Evolutionary conservation across 2,113 vertebrate genomes (phyloP).

Genomic region (Percopsis transmontana): DNA sequence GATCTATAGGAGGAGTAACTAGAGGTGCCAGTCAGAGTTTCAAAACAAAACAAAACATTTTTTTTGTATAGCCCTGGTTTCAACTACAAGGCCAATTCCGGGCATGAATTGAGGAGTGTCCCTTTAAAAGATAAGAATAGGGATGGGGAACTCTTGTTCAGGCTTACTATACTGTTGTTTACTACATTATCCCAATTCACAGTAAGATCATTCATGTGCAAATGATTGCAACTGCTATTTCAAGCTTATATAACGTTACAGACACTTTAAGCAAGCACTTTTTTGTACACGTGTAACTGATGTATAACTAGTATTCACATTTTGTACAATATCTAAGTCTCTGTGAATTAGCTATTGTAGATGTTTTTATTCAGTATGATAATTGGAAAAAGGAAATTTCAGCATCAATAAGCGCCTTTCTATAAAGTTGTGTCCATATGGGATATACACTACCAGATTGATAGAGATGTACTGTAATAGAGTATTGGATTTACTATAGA

Average conservation of each 20-base stretch:
- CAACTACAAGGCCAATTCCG: too few species aligned
- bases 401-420: conserved; percentile 29
- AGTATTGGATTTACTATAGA: conserved; percentile 52
- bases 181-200: conserved; percentile 30
- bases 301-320: conserved; percentile 45
- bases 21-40: too few species aligned
- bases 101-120: too few species aligned
- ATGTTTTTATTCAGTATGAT: conserved; percentile 47
- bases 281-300: conserved; percentile 52
- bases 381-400: conserved; percentile 42
- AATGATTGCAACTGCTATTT: conserved; percentile 36
- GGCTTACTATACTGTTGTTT: conserved; percentile 52
- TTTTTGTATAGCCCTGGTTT: too few species aligned
- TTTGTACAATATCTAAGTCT: conserved; percentile 44
- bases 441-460: conserved; percentile 60
- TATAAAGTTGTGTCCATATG: conserved; percentile 40
- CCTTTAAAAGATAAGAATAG: conserved; percentile 1
- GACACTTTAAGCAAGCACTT: conserved; percentile 70
- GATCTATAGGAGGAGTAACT: too few species aligned
- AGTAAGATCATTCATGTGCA: conserved; percentile 33
- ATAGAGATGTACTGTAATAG: conserved; percentile 60
- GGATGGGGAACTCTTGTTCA: conserved; percentile 36
- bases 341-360: conserved; percentile 39
- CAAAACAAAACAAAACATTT: too few species aligned
- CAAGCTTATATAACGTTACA: conserved; percentile 48